Evolutionary conservation across 35 echinoderm and acorn worm genomes (phyloP).

Genomic region (Apostichopus californicus): DNA sequence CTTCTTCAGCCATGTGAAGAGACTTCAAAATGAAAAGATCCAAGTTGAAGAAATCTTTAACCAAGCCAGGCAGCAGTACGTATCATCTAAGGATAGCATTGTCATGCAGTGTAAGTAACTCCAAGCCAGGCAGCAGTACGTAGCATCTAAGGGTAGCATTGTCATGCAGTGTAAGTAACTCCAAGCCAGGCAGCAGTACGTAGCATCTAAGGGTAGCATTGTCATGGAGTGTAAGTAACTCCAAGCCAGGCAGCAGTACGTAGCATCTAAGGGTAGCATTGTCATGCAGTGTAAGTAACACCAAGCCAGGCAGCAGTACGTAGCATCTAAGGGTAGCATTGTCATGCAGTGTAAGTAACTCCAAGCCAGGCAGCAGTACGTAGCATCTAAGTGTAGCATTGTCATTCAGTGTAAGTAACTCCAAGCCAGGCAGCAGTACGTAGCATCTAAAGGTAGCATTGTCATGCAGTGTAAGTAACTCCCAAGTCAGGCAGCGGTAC

Average conservation of each 20-base stretch:
- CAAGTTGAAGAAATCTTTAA: conserved; percentile 24
- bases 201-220: neutral
- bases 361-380: conserved; percentile 21
- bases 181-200: too few species aligned
- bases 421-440: conserved; percentile 21
- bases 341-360: conserved; percentile 45
- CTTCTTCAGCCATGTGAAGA: conserved; percentile 37
- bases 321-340: neutral
- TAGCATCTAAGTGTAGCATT: conserved; percentile 1
- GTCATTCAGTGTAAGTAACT: conserved; percentile 53
- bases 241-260: too few species aligned
- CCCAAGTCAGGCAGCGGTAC: conserved; percentile 15
- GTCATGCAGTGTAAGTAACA: conserved; percentile 45
- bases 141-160: neutral
- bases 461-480: conserved; percentile 53
- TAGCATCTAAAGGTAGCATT: conserved; percentile 1
- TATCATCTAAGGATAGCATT: conserved; percentile 8
- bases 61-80: conserved; percentile 21
- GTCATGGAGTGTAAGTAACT: conserved; percentile 40
- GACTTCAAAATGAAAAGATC: conserved; percentile 43
- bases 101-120: conserved; percentile 53
- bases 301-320: too few species aligned
- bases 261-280: neutral
- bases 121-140: too few species aligned
- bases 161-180: conserved; percentile 45